These are phyloP conservation scores for Ictidomys tridecemlineatus DNA, from an alignment of 2,113 vertebrate species.

Conservation along the genomic window DNA sequence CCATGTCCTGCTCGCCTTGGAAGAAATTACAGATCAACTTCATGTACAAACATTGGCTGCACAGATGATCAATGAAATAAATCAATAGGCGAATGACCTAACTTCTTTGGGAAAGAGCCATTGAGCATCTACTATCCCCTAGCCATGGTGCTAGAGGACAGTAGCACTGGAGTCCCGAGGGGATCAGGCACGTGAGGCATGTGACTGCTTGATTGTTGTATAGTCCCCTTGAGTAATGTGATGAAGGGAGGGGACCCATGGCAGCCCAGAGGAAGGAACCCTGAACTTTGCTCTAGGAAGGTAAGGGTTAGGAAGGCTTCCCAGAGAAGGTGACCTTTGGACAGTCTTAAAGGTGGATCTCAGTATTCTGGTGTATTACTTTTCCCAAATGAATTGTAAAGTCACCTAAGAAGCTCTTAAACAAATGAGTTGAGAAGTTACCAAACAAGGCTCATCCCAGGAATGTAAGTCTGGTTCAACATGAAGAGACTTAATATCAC, in stretches of 20 bases:
- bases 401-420: not conserved
- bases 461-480: not conserved
- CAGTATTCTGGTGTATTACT: not conserved
- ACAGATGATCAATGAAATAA: not conserved
- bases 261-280: not conserved
- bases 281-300: not conserved
- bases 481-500: not conserved
- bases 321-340: not conserved
- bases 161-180: not conserved
- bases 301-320: not conserved
- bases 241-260: too few species aligned
- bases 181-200: not conserved
- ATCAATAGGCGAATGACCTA: not conserved
- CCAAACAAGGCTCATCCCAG: not conserved
- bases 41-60: not conserved
- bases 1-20: not conserved
- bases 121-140: not conserved
- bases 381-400: conserved; percentile 40
- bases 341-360: not conserved
- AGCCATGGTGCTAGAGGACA: not conserved
- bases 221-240: not conserved
- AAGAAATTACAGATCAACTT: conserved; percentile 2
- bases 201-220: not conserved
- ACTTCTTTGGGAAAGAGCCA: not conserved
- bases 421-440: conserved; percentile 18